Percentiles rank a stretch among this genome's conserved stretches.
These are phyloP conservation scores for Lethenteron camtschaticum DNA, from an alignment of 2,113 vertebrate species.

Conservation along the genomic window DNA sequence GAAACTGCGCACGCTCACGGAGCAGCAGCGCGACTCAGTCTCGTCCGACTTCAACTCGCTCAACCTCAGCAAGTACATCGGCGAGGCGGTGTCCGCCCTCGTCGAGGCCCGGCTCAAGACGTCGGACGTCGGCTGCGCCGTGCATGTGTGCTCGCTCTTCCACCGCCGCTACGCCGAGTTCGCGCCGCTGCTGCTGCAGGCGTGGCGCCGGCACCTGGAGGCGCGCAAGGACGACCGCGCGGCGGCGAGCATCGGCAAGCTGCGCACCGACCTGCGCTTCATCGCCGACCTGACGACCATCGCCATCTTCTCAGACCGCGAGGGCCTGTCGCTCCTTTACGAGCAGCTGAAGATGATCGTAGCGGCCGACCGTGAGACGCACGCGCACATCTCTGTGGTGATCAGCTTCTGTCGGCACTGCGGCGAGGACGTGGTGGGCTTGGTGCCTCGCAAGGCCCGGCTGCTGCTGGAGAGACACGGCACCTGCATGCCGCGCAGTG, in stretches of 20 bases:
- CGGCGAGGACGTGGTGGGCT: conserved; percentile 75
- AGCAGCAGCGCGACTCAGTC: conserved; percentile 80
- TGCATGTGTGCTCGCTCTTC: conserved; percentile 85
- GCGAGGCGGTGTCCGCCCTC: conserved; percentile 75
- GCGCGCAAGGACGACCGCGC: conserved; percentile 81
- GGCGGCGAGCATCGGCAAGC: conserved; percentile 85
- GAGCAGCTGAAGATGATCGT: conserved; percentile 97
- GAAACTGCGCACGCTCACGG: conserved; percentile 85
- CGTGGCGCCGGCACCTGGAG: conserved; percentile 92
- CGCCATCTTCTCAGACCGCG: conserved; percentile 90
- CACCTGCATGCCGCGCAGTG: conserved; percentile 63
- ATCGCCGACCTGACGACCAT: conserved; percentile 87
- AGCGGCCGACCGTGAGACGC: conserved; percentile 58
- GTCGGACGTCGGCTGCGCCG: conserved; percentile 75
- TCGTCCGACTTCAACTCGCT: conserved; percentile 76
- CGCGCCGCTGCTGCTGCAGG: conserved; percentile 54
- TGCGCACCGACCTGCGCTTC: conserved; percentile 87
- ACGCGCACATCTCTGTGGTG: conserved; percentile 86
- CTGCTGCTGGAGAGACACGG: conserved; percentile 58
- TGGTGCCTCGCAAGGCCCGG: conserved; percentile 68
- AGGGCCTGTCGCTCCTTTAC: conserved; percentile 85
- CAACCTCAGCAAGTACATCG: conserved; percentile 98
- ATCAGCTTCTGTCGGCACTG: conserved; percentile 98
- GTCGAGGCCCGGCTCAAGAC: conserved; percentile 97
- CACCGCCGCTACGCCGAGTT: conserved; percentile 82